A percentile compares a stretch with the other conserved stretches of the same genome.
Evolutionary conservation across 2,113 vertebrate genomes (phyloP).

Genomic region (Rynchops niger): DNA sequence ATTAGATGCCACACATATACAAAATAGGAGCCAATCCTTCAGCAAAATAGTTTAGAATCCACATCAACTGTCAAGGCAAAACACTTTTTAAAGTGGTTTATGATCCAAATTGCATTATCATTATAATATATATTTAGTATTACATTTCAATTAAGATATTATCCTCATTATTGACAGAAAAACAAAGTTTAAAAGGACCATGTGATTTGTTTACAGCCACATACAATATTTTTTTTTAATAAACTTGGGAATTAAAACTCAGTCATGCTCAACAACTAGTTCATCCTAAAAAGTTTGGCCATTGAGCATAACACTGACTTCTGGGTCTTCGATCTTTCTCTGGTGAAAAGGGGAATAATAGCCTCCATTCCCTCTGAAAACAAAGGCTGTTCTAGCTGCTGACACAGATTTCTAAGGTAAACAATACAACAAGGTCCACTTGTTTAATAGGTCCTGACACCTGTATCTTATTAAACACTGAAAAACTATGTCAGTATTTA

Average conservation of each 20-base stretch:
- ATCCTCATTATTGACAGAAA: background rate
- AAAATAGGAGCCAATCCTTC: background rate
- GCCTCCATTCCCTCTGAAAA: background rate
- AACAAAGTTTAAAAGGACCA: background rate
- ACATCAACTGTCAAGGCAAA: background rate
- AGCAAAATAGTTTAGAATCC: background rate
- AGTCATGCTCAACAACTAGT: background rate
- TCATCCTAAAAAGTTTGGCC: background rate
- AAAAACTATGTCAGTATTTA: background rate
- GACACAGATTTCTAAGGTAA: background rate
- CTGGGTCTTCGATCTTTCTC: background rate
- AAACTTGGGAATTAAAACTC: background rate
- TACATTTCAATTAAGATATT: background rate
- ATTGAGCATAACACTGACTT: background rate
- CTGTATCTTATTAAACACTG: background rate
- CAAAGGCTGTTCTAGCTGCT: background rate
- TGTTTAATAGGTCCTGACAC: background rate
- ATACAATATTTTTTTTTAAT: background rate
- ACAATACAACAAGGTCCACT: background rate
- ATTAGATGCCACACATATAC: background rate
- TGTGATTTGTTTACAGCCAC: background rate
- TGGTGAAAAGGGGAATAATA: background rate
- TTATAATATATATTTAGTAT: background rate
- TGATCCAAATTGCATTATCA: background rate
- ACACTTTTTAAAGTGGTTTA: background rate